These are phyloP conservation scores for Myzus persicae DNA, from an alignment of 1,140 invertebrate species.

Conservation along the genomic window DNA sequence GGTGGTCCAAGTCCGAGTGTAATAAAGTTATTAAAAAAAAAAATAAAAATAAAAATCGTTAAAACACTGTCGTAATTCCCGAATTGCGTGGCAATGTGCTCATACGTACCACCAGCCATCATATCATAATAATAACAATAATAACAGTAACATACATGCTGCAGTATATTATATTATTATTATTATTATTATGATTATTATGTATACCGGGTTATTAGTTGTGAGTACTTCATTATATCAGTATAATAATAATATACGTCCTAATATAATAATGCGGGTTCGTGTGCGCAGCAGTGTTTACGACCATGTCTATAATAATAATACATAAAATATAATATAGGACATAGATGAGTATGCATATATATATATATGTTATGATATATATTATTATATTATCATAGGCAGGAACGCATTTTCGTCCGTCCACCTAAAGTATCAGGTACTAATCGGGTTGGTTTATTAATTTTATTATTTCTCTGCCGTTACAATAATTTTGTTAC, in stretches of 20 bases:
- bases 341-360: too few relatives aligned
- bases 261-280: conserved; percentile 30
- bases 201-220: conserved; percentile 46
- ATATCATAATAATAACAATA: background rate
- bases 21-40: conserved; percentile 38
- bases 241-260: background rate
- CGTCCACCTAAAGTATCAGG: too few relatives aligned
- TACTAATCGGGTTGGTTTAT: conserved; percentile 6
- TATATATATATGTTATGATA: too few relatives aligned
- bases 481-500: background rate
- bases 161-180: too few relatives aligned
- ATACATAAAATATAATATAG: too few relatives aligned
- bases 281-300: background rate
- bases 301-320: background rate
- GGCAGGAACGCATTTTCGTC: background rate
- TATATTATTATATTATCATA: background rate
- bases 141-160: background rate
- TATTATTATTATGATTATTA: background rate
- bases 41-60: conserved; percentile 34
- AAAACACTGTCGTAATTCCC: conserved; percentile 11
- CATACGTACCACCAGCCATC: background rate
- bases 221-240: conserved; percentile 20
- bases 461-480: background rate
- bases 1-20: background rate
- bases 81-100: conserved; percentile 8